phyloP scores from a whole-genome alignment of 2,888 invertebrate species.

The Archips crataeganus region DNA sequence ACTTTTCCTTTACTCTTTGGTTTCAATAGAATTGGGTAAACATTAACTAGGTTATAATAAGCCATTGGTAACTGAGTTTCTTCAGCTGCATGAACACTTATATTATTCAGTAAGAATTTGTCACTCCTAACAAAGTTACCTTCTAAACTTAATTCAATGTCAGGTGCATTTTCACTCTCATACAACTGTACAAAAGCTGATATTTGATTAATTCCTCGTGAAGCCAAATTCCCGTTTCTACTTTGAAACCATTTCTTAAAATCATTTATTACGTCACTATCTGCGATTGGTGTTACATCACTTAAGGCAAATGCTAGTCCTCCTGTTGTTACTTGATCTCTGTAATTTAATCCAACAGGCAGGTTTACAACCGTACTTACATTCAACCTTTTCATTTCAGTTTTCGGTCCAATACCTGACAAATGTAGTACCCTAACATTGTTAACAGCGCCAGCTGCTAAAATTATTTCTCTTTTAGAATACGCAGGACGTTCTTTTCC shows the following conservation, averaged over 20 bases:
- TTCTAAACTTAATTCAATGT: slow-evolving; percentile 74
- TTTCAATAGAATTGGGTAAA: slow-evolving; percentile 72
- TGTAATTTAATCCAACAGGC: slow-evolving; percentile 77
- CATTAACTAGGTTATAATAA: slow-evolving; percentile 78
- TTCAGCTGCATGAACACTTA: slow-evolving; percentile 73
- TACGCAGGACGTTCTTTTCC: slow-evolving; percentile 75
- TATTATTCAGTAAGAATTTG: slow-evolving; percentile 78
- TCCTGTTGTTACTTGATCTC: slow-evolving; percentile 79
- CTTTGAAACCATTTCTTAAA: slow-evolving; percentile 80
- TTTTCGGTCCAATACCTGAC: slow-evolving; percentile 76
- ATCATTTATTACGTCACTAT: slow-evolving; percentile 70
- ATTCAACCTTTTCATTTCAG: slow-evolving; percentile 71
- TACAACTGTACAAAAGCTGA: slow-evolving; percentile 79
- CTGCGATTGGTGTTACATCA: slow-evolving; percentile 67
- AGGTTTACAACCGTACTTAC: slow-evolving; percentile 67
- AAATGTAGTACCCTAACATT: slow-evolving; percentile 76
- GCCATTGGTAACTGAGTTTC: slow-evolving; percentile 74
- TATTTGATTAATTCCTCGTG: slow-evolving; percentile 77
- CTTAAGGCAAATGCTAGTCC: slow-evolving; percentile 74
- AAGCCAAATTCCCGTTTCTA: slow-evolving; percentile 73
- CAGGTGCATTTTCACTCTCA: slow-evolving; percentile 76
- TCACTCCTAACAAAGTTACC: slow-evolving; percentile 80
- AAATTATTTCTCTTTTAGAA: slow-evolving; percentile 75
- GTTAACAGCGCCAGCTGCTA: slow-evolving; percentile 78
- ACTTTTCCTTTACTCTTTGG: slow-evolving; percentile 81